Evolutionary conservation across 2,797 vertebrate genomes (phyloP).

Genomic region (Neosilurus mollespiculum): DNA sequence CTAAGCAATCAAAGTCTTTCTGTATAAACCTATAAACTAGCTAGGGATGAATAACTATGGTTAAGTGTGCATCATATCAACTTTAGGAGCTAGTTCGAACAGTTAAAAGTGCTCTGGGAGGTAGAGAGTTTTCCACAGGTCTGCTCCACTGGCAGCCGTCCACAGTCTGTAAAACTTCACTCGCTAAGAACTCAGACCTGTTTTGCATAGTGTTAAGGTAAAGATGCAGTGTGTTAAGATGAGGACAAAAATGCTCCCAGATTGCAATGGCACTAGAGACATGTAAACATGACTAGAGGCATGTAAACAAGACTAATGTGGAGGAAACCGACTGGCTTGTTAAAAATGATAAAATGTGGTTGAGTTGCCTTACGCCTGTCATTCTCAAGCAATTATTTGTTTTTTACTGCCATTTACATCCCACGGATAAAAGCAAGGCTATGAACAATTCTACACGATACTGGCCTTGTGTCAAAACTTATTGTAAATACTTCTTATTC

Average conservation of each 20-base stretch:
- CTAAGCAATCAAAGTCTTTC: conserved; percentile 3
- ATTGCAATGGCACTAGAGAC: conserved; percentile 28
- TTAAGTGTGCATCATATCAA: not conserved
- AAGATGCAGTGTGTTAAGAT: conserved; percentile 5
- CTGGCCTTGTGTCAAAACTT: not conserved
- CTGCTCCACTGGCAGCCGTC: conserved; percentile 21
- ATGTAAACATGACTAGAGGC: conserved; percentile 32
- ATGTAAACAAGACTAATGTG: conserved; percentile 43
- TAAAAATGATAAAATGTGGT: conserved; percentile 21
- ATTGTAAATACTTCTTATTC: not conserved
- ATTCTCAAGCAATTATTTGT: not conserved
- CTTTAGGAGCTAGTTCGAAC: conserved; percentile 31
- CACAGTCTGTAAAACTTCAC: conserved; percentile 26
- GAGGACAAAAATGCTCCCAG: conserved; percentile 21
- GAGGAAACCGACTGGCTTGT: conserved; percentile 37
- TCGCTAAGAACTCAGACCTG: conserved; percentile 18
- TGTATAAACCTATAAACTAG: conserved; percentile 15
- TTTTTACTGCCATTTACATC: not conserved
- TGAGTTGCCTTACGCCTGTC: conserved; percentile 17
- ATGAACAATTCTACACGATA: not conserved
- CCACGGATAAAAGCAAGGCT: not conserved
- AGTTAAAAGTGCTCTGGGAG: conserved; percentile 35
- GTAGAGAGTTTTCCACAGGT: conserved; percentile 39
- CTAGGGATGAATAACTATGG: conserved; percentile 7
- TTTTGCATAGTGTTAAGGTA: not conserved